These are phyloP conservation scores for Torymus aiolomorphi DNA, from an alignment of 2,888 invertebrate species.

Conservation along the genomic window DNA sequence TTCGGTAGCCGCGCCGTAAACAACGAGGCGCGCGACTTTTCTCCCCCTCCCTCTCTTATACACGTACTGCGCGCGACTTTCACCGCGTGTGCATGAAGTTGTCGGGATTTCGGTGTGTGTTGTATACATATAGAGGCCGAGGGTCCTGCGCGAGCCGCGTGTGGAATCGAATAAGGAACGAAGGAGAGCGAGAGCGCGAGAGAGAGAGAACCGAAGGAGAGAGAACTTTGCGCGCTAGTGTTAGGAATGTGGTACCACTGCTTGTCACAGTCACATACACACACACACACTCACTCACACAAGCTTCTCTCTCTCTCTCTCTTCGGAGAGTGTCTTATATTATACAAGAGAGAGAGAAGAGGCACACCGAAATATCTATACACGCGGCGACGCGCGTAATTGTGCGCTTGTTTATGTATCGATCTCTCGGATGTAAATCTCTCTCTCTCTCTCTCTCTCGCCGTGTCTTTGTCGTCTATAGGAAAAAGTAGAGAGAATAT, in stretches of 20 bases:
- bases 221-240: constrained; percentile 69
- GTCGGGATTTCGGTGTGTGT: background rate
- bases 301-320: background rate
- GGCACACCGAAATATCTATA: background rate
- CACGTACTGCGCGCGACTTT: too few relatives aligned
- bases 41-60: background rate
- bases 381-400: constrained; percentile 43
- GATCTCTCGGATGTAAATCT: constrained; percentile 46
- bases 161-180: constrained; percentile 19
- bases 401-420: constrained; percentile 56
- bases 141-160: background rate
- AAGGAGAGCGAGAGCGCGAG: constrained; percentile 49
- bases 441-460: background rate
- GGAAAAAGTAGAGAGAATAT: background rate
- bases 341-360: background rate
- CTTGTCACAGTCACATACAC: constrained; percentile 74
- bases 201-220: too few relatives aligned
- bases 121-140: background rate
- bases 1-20: background rate
- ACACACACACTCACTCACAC: constrained; percentile 45
- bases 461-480: background rate
- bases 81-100: too few relatives aligned
- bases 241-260: constrained; percentile 76
- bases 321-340: background rate
- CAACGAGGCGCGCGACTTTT: constrained; percentile 22